Conservation (phyloP, 2,113 vertebrate species). For the Syngnathoides biaculeatus region DNA sequence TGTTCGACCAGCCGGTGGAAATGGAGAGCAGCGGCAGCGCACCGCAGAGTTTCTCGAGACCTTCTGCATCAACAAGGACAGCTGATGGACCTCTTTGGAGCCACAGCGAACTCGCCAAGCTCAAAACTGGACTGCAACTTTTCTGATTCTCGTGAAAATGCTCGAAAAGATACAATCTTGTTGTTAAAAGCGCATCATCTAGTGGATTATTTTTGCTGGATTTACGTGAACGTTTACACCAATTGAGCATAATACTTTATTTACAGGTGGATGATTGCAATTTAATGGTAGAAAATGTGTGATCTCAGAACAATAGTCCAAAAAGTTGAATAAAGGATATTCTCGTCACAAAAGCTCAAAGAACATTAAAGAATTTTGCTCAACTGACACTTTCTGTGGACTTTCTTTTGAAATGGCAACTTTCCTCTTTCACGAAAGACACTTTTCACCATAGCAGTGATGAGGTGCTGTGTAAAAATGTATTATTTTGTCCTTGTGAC, state of each 20-base stretch:
- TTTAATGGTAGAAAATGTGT: not conserved
- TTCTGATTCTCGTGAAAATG: conserved; percentile 50
- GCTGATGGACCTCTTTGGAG: conserved; percentile 67
- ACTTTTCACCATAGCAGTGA: no score
- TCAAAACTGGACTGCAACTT: conserved; percentile 72
- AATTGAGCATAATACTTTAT: not conserved
- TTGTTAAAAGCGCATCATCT: not conserved
- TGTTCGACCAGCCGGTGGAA: conserved; percentile 83
- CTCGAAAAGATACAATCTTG: conserved; percentile 2
- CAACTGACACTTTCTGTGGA: not conserved
- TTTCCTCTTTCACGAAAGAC: not conserved
- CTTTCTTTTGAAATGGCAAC: not conserved
- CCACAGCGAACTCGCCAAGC: conserved; percentile 62
- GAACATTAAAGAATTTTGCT: not conserved
- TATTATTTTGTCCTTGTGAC: not conserved
- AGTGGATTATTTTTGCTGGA: not conserved
- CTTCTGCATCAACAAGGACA: conserved; percentile 11
- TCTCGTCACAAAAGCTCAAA: not conserved
- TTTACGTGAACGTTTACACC: no score
- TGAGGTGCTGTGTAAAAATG: not conserved
- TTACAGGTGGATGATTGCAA: no score
- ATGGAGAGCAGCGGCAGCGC: conserved; percentile 56
- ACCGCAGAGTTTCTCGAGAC: conserved; percentile 19
- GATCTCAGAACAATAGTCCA: not conserved
- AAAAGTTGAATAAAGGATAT: not conserved